Conservation (phyloP, 1,140 invertebrate genomes). For the Branchinecta lynchi region DNA sequence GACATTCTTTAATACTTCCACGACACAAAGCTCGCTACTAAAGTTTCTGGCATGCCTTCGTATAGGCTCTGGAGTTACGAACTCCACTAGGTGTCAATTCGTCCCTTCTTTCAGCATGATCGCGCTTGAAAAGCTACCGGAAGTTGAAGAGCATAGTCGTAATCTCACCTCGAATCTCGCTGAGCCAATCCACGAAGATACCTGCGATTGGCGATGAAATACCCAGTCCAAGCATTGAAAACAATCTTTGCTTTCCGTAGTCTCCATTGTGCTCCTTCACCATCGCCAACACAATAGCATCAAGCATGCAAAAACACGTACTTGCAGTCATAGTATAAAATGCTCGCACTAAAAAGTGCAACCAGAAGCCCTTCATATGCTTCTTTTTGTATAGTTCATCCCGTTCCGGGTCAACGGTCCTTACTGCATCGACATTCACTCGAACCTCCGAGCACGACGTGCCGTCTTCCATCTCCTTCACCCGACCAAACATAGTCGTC, state of each 20-base stretch:
- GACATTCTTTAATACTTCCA: no score
- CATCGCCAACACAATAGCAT: constrained; percentile 60
- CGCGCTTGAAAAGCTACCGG: no score
- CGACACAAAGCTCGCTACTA: no score
- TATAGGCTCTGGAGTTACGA: no score
- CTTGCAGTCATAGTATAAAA: constrained; percentile 54
- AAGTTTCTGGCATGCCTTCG: no score
- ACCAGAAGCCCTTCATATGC: constrained; percentile 55
- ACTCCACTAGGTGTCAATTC: no score
- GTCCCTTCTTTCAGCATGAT: no score
- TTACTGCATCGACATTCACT: no score
- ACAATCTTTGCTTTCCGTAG: constrained; percentile 58
- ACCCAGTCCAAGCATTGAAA: constrained; percentile 59
- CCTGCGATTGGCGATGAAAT: constrained; percentile 63
- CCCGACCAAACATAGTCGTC: no score
- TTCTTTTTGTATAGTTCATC: constrained; percentile 41
- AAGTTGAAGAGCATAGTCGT: no score
- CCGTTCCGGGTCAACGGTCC: neutral
- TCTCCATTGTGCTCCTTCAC: constrained; percentile 60
- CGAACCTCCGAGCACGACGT: no score
- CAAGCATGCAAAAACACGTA: constrained; percentile 58
- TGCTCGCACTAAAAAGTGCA: constrained; percentile 58
- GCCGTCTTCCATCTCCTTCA: no score
- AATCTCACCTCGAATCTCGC: constrained; percentile 23
- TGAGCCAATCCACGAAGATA: constrained; percentile 50